phyloP scores from a whole-genome alignment of 2,797 vertebrate species.

The Ambastaia sidthimunki region DNA sequence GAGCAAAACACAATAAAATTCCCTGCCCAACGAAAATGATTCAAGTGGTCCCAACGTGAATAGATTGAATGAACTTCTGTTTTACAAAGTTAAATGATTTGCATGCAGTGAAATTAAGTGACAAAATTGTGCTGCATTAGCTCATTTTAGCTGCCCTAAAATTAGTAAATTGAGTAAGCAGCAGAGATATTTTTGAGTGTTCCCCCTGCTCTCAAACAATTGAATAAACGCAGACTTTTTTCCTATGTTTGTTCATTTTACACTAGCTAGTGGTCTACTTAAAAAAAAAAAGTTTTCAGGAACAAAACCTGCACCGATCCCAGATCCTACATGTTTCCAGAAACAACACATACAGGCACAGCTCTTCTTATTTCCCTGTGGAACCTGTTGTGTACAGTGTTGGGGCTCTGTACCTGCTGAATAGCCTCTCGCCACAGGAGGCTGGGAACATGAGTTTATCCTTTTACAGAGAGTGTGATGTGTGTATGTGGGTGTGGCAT shows the following conservation, averaged over 20 bases:
- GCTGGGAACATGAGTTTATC: constrained; percentile 50
- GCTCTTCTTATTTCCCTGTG: not conserved
- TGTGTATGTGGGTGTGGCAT: constrained; percentile 17
- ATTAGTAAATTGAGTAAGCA: not conserved
- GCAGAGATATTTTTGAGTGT: not conserved
- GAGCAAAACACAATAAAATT: constrained; percentile 6
- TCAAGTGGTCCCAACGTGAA: not conserved
- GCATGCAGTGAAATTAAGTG: not conserved
- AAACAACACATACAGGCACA: not conserved
- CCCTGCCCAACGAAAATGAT: not conserved
- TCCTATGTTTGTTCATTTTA: not conserved
- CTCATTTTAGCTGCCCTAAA: constrained; percentile 8
- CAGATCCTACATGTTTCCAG: not conserved
- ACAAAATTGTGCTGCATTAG: constrained; percentile 3
- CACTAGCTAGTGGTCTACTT: not conserved
- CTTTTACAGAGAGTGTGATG: constrained; percentile 23
- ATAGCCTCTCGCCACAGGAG: constrained; percentile 59
- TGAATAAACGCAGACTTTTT: not conserved
- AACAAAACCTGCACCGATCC: constrained; percentile 1
- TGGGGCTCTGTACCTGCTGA: constrained; percentile 57
- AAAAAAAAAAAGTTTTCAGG: no score
- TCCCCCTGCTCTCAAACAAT: not conserved
- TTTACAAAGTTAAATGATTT: constrained; percentile 4
- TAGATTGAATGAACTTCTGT: not conserved
- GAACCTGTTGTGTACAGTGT: constrained; percentile 46